Evolutionary conservation across 2,888 invertebrate genomes (phyloP), one percentile per base, ranked within the genome.

Genomic region (Caenorhabditis macrosperma): DNA sequence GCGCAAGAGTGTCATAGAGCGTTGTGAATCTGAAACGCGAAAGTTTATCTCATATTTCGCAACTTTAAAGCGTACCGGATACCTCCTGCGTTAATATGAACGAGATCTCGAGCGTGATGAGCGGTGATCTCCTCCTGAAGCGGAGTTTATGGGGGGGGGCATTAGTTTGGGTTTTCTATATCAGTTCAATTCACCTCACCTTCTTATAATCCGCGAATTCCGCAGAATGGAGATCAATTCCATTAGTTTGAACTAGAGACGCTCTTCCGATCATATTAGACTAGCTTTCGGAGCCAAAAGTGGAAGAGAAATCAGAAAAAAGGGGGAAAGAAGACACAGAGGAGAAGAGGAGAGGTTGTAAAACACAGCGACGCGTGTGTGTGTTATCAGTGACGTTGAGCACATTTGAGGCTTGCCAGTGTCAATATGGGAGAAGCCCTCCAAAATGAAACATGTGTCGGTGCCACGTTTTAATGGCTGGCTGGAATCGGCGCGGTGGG

Each of bases 11-110:
- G 41, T 82, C 84, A 38, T 79, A 81, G 5, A 82, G 48, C 0
- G 84, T 84, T n/a, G 84, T 78, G 54, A 60, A 83, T 52, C 82
- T 83, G 72, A 64, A 81, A 46, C 66, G 6, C 9, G 28, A 17
- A 50, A 46, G 4, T 1, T 33, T 30, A 24, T 22, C 2, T 59
- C 54, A 54, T 1, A 33, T 52, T 33, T 44, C 48, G 12, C 5
- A 15, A 17, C 9, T 41, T 15, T 3, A 35, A n/a, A n/a, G 9
- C 72, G 28, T 30, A 82, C 81, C 80, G 55, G 22, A 69, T 81
- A 35, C 84, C 84, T 50, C 82, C 82, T 17, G 81, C 84, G 50
- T 84, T 84, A 33, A 84, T 64, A n/a, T 81, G 81, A 2, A 84
- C 78, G 5, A 84, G 44, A 48, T 84, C 82, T 24, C 77, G 60